Percentiles rank a stretch among this genome's conserved stretches.
Evolutionary conservation across 2,888 invertebrate genomes (phyloP).

Genomic region (Gari tellinella): DNA sequence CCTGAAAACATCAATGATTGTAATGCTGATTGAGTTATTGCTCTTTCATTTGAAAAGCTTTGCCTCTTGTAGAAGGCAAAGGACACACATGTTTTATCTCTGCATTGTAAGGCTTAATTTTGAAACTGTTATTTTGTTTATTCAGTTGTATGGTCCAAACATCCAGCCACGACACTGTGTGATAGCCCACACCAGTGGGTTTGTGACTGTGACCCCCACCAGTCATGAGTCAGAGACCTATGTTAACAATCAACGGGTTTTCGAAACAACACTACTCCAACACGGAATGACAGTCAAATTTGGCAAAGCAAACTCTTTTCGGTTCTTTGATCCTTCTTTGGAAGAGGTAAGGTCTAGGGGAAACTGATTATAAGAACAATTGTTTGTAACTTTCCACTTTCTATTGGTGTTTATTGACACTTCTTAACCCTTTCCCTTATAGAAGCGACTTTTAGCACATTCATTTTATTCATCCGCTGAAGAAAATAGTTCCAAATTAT

Average conservation of each 20-base stretch:
- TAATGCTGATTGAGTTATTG: no score
- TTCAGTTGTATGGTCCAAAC: slow-evolving; percentile 92
- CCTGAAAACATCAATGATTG: no score
- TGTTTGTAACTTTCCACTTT: background rate
- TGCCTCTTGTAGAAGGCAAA: no score
- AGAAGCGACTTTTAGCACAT: no score
- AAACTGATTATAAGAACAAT: no score
- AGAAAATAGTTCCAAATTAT: no score
- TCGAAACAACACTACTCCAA: slow-evolving; percentile 95
- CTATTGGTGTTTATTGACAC: background rate
- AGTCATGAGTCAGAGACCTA: slow-evolving; percentile 97
- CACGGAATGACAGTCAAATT: slow-evolving; percentile 85
- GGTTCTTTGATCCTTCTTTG: slow-evolving; percentile 85
- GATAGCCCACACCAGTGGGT: slow-evolving; percentile 94
- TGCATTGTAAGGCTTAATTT: no score
- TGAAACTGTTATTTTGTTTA: slow-evolving; percentile 13
- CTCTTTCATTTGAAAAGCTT: no score
- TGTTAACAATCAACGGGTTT: slow-evolving; percentile 96
- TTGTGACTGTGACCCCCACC: slow-evolving; percentile 96
- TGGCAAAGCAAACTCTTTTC: slow-evolving; percentile 86
- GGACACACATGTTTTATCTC: no score
- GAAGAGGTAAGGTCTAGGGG: slow-evolving; percentile 79
- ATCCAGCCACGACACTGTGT: slow-evolving; percentile 98
- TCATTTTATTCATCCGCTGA: no score
- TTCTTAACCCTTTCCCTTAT: no score